Evolutionary conservation across 2,888 invertebrate genomes (phyloP).

Genomic region (Sialis fuliginosa): DNA sequence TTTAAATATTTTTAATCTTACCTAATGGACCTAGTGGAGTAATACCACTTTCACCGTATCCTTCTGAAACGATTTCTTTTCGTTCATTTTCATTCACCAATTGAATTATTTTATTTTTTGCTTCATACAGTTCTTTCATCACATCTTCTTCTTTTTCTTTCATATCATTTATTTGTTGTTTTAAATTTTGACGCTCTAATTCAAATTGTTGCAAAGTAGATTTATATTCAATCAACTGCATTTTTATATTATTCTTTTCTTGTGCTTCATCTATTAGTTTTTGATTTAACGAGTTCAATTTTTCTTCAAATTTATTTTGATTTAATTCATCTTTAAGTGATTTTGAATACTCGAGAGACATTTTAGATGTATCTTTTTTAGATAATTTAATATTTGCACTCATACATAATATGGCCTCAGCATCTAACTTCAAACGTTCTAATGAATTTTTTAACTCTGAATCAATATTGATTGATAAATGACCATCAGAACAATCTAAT

Average conservation of each 20-base stretch:
- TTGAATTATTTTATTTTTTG: slow-evolving; percentile 26
- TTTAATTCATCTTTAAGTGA: background rate
- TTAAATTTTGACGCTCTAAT: slow-evolving; percentile 29
- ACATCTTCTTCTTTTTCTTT: slow-evolving; percentile 37
- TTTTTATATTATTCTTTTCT: slow-evolving; percentile 22
- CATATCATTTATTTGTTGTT: slow-evolving; percentile 40
- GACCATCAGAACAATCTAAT: slow-evolving; percentile 27
- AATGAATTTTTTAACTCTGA: slow-evolving; percentile 50
- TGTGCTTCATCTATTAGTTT: slow-evolving; percentile 19
- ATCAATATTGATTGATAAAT: slow-evolving; percentile 37
- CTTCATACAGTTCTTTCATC: slow-evolving; percentile 26
- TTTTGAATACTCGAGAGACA: background rate
- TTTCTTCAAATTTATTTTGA: background rate
- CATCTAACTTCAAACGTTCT: slow-evolving; percentile 46
- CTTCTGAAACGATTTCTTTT: slow-evolving; percentile 33
- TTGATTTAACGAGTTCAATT: background rate
- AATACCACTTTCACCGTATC: slow-evolving; percentile 25
- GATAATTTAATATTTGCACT: slow-evolving; percentile 17
- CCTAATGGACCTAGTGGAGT: slow-evolving; percentile 2
- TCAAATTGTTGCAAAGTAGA: slow-evolving; percentile 27
- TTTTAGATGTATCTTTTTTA: background rate
- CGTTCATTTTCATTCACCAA: slow-evolving; percentile 24
- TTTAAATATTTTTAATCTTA: background rate
- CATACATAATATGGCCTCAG: slow-evolving; percentile 48
- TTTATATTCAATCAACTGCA: slow-evolving; percentile 39